phyloP scores from a whole-genome alignment of 23 tunicate species.

The Trididemnum clinides region DNA sequence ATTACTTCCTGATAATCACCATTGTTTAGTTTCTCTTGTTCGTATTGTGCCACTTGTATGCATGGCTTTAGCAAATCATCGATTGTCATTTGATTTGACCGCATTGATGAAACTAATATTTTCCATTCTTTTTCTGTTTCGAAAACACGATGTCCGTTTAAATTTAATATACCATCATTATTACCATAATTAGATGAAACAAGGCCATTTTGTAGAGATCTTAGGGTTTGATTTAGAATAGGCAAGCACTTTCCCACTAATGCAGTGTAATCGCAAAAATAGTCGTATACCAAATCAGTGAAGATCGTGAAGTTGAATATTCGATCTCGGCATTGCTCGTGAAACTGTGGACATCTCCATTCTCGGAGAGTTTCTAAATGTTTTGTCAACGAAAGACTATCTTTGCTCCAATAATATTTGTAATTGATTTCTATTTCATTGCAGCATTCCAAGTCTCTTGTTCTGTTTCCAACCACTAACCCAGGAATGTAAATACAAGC shows the following conservation, averaged over 20 bases:
- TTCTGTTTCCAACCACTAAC: conserved; percentile 13
- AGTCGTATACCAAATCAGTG: conserved; percentile 52
- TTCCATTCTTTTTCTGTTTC: too few species aligned
- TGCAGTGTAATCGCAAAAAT: conserved; percentile 34
- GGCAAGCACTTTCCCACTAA: conserved; percentile 27
- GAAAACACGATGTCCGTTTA: too few species aligned
- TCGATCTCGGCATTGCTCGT: conserved; percentile 50
- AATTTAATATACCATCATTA: too few species aligned
- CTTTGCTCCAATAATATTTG: conserved; percentile 21
- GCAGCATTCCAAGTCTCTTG: conserved; percentile 61
- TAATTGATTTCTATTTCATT: background rate
- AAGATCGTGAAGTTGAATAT: conserved; percentile 29
- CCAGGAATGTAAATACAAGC: conserved; percentile 44
- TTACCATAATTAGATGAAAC: too few species aligned
- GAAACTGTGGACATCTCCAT: conserved; percentile 72
- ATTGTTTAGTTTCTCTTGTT: too few species aligned
- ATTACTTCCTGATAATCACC: too few species aligned
- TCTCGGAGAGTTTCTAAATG: conserved; percentile 36
- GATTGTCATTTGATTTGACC: too few species aligned
- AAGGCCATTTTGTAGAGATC: too few species aligned
- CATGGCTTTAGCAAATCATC: too few species aligned
- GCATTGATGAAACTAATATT: too few species aligned
- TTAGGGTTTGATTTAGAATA: too few species aligned
- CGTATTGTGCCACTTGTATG: too few species aligned
- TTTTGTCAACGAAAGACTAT: conserved; percentile 29